phyloP scores from a whole-genome alignment of 2,113 vertebrate genomes.

The Rhadina sibilatrix region DNA sequence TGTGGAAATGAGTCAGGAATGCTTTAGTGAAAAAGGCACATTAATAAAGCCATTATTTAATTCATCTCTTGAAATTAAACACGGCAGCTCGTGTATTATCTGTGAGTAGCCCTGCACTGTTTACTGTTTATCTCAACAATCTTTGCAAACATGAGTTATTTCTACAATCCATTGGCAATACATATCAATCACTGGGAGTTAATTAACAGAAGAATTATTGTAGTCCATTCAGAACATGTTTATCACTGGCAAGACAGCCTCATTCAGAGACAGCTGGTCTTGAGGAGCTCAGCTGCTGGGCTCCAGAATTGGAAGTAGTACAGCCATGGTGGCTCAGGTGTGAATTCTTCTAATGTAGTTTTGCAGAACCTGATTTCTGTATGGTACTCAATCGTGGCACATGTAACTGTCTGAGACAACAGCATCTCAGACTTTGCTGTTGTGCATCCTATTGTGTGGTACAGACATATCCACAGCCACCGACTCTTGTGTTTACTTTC shows the following conservation, averaged over 20 bases:
- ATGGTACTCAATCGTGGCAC: not conserved
- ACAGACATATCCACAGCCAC: not conserved
- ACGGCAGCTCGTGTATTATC: not conserved
- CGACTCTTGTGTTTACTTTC: not conserved
- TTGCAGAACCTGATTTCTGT: not conserved
- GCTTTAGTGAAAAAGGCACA: not conserved
- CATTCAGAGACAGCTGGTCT: not conserved
- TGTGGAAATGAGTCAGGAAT: not conserved
- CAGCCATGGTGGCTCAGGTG: not conserved
- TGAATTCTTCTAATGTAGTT: not conserved
- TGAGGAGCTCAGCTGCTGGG: not conserved
- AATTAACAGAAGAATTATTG: not conserved
- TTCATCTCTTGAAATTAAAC: not conserved
- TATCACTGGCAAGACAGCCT: not conserved
- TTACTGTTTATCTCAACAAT: slow-evolving; percentile 16
- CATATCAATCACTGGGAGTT: not conserved
- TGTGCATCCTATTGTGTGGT: not conserved
- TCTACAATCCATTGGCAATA: not conserved
- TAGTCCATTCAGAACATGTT: not conserved
- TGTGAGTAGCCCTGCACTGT: not conserved
- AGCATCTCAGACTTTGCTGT: not conserved
- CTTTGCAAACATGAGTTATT: not conserved
- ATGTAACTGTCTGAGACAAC: not conserved
- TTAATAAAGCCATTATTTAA: not conserved
- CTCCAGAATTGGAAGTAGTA: not conserved